Base-by-base conservation (phyloP, 1,140 invertebrate species). In the Eumeta japonica region DNA sequence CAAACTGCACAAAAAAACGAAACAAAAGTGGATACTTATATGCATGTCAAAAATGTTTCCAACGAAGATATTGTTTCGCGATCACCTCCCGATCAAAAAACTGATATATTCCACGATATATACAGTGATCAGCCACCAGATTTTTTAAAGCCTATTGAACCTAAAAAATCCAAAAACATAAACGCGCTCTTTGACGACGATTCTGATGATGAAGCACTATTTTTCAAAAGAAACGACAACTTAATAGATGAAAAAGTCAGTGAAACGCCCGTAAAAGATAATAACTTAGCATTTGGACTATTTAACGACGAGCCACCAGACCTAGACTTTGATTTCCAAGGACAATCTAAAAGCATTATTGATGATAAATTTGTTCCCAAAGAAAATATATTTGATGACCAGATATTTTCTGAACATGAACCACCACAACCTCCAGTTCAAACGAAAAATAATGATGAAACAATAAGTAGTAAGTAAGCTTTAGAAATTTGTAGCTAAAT, bases 131-230 rank as follows among this genome's bases (percentile, higher is more conserved):
- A 24, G 34, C 65, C 67, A 7, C 66, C 66, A 10, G 52, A 33
- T 16, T 70, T 71, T 35, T 60, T 67, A 49, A 67, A 65, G 41
- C 52, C 63, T 2, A 58, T 53, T 44, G 64, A 71, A 49, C 48
- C 61, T 2, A 71, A 74, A 37, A 63, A 47, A 27, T 66, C 62
- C 45, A 62, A 68, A 57, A 75, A 75, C 20, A 47, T 70, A 1
- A 72, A 75, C 16, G 70, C 67, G 0, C 39, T 74, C 9, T 74
- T 71, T 19, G 70, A 67, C 36, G 70, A 74, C 34, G 70, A 74
- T 45, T 74, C 70, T 1, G 66, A 73, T 36, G 68, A 73, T 33
- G 66, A 74, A 41, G 46, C 53, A 7, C 37, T 66, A 11, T 74
- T 73, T 39, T 71, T 71, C 35, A 68, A 62, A 36, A 71, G 65